Conservation (phyloP, 2,888 invertebrate species). For the Lycophotia porphyrea region DNA sequence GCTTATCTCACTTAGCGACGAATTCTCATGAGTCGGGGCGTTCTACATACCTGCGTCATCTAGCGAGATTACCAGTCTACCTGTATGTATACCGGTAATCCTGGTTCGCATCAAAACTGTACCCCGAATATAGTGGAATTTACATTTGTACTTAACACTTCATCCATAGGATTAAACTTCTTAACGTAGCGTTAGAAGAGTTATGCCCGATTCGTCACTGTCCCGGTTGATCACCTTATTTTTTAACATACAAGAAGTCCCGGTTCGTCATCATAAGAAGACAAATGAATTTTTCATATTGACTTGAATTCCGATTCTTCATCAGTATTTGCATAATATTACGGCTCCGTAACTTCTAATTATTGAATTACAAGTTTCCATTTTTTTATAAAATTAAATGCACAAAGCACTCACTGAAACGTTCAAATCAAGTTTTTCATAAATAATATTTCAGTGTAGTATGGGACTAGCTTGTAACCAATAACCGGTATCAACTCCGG, state of each 20-base stretch:
- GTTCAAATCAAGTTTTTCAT: background rate
- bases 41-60: background rate
- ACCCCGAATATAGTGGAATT: background rate
- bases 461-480: background rate
- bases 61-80: background rate
- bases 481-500: background rate
- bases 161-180: background rate
- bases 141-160: background rate
- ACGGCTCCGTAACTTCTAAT: too few relatives aligned
- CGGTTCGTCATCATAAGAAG: too few relatives aligned
- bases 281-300: too few relatives aligned
- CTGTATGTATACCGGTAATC: background rate
- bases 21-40: background rate
- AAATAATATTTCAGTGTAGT: too few relatives aligned
- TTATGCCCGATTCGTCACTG: too few relatives aligned
- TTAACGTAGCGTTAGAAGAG: background rate
- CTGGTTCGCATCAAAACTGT: background rate
- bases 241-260: too few relatives aligned
- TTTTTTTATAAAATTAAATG: background rate
- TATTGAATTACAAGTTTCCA: background rate
- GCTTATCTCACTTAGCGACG: slow-evolving; percentile 21
- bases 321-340: too few relatives aligned
- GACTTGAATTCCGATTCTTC: too few relatives aligned
- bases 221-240: too few relatives aligned
- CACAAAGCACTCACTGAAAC: background rate